Base-by-base conservation (phyloP, 2,113 vertebrate species). In the Tetrax tetrax region DNA sequence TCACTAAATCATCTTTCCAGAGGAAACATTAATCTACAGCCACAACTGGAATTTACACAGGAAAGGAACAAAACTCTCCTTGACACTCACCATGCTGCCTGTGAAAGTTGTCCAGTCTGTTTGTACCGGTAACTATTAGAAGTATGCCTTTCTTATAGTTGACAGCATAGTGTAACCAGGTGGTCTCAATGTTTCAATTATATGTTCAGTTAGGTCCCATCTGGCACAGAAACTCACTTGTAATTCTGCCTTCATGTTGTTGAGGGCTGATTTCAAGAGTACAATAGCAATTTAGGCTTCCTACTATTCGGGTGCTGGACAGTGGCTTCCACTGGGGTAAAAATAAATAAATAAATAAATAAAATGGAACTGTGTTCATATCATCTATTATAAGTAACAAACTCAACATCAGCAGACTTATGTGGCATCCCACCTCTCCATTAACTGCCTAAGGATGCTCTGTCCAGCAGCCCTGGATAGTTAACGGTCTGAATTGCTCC, bases 111-210 rank as follows among this genome's bases (percentile, higher is more conserved):
- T 53, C 77, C 63, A 27, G 33, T 76, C 60, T 91, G 31, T 75
- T 92, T 83, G 54, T 77, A 88, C 6, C 47, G 74, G 33, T 21
- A 85, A 60, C 87, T 41, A 29, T 90, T 86, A 86, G 45, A 21
- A 94, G 10, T 12, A 15, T 48, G 51, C 23, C 43, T 85, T 83
- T 93, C 90, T 79, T 87, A 80, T 56, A 70, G 63, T 9, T 57
- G 70, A 91, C 82, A 90, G 50, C 54, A 57, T 23, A n/a, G 47
- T 66, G 63, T 63, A 35, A 48, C 82, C 93, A 93, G 93, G 87
- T 96, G 85, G 63, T 90, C 79, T 88, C 79, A 54, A 54, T 85
- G 38, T 86, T 93, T 88, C 95, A 93, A 51, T 74, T 92, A 54
- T 25, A 41, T 45, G 38, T 95, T 90, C 65, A 83, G 57, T 61